These are phyloP conservation scores for Mobula birostris DNA, from an alignment of 2,113 vertebrate species.

Conservation along the genomic window DNA sequence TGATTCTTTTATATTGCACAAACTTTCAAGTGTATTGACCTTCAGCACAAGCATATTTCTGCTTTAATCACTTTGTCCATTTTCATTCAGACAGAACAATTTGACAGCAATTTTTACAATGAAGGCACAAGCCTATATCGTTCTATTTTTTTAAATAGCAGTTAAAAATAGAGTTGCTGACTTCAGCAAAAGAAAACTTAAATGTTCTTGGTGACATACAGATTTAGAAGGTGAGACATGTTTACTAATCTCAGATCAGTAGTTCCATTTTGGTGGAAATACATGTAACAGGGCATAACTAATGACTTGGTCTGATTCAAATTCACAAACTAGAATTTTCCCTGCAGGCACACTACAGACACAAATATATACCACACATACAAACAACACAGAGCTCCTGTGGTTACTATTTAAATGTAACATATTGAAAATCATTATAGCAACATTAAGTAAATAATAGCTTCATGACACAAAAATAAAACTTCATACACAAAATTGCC, in stretches of 20 bases:
- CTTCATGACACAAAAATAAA: not conserved
- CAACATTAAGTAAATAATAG: not conserved
- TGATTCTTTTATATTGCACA: not conserved
- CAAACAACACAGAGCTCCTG: not conserved
- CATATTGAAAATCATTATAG: not conserved
- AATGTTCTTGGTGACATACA: not conserved
- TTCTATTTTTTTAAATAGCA: not conserved
- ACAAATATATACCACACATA: too few relatives aligned
- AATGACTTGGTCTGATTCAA: not conserved
- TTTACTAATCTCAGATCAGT: not conserved
- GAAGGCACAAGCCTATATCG: not conserved
- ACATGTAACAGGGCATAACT: not conserved
- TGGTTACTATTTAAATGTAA: not conserved
- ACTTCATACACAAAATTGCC: not conserved
- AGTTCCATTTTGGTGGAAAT: not conserved
- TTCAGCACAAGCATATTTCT: not conserved
- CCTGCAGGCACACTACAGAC: not conserved
- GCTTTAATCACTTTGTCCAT: not conserved
- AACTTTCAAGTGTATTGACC: not conserved
- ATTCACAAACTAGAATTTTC: not conserved
- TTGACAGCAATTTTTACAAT: not conserved
- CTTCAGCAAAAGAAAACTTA: not conserved
- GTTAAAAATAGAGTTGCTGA: not conserved
- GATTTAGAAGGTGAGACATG: not conserved
- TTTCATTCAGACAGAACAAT: not conserved